Conservation (phyloP, 2,113 vertebrate species). For the Hippocampus comes region DNA sequence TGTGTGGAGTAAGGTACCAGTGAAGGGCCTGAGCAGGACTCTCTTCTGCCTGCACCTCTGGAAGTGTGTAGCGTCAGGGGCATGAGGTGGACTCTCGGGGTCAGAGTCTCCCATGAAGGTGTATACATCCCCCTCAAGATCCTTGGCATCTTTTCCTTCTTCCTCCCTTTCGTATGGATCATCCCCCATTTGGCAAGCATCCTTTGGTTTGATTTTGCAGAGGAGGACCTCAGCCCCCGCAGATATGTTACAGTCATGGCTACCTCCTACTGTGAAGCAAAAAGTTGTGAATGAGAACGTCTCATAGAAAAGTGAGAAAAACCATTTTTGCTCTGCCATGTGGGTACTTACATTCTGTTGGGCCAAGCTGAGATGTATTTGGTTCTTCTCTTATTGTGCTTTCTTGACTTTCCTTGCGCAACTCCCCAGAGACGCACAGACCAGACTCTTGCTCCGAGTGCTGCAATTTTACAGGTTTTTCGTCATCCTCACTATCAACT, state of each 20-base stretch:
- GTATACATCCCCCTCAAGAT: constrained; percentile 68
- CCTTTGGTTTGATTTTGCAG: constrained; percentile 66
- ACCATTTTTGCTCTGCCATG: constrained; percentile 21
- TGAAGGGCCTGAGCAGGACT: constrained; percentile 73
- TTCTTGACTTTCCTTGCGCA: constrained; percentile 18
- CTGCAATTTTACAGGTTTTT: constrained; percentile 49
- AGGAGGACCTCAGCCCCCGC: constrained; percentile 51
- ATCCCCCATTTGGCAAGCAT: constrained; percentile 53
- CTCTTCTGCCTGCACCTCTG: constrained; percentile 71
- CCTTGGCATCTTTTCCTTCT: constrained; percentile 42
- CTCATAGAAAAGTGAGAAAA: constrained; percentile 4
- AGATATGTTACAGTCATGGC: constrained; percentile 48
- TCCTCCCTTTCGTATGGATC: constrained; percentile 22
- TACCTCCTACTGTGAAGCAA: constrained; percentile 53
- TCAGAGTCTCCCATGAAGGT: constrained; percentile 76
- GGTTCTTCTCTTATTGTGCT: constrained; percentile 57
- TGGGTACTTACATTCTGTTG: constrained; percentile 51
- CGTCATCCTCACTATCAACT: constrained; percentile 52
- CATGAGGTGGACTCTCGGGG: constrained; percentile 71
- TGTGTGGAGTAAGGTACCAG: constrained; percentile 48
- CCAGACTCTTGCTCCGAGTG: constrained; percentile 37
- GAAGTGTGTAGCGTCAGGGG: constrained; percentile 73
- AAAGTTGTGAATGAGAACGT: constrained; percentile 26
- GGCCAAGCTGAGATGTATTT: constrained; percentile 49
- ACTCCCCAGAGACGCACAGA: constrained; percentile 27